Evolutionary conservation across 2,113 vertebrate genomes (phyloP), one percentile per base, ranked within the genome.

Genomic region (Xiphorhynchus elegans): DNA sequence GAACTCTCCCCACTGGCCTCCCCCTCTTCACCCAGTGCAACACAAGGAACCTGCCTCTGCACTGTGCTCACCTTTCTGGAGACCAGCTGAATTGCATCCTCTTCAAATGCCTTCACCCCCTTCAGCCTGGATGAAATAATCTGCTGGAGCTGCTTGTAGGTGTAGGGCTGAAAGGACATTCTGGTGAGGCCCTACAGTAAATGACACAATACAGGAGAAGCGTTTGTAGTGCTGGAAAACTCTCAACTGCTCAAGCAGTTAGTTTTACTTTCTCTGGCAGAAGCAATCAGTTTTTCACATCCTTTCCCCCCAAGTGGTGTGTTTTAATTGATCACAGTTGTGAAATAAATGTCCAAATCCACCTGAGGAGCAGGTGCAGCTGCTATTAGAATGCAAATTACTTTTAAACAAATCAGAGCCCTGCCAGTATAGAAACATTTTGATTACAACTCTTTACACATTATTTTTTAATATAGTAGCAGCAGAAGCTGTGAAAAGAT

Each of bases 141-240:
- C 97, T 99, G 98, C 97, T 99, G 99, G 86, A 99, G 97, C 72
- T 99, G 99, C 87, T 98, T 99, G 96, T 99, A 99, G 50, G 98
- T 98, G 95, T 99, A 99, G 5, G 99, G 99, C 97, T 99, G 99
- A 97, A 99, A 99, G 56, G 99, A 99, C 99, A 99, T 99, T 97
- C 99, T 96, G 64, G 99, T 99, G 86, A 99, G 97, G 40, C 99
- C 99, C 99, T 99, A 13, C 6, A 96, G 46, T 47, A 28, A 82
- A 96, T 16, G 92, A 90, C 33, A 93, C 29, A 91, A 58, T 11
- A 67, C 8, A 55, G 40, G 21, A 93, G 53, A 68, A 88, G 29
- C 0, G 0, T 79, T 70, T 68, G 40, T 28, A 87, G 49, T 33
- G 3, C 21, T 16, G 29, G 49, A 75, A 73, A 89, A 77, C 39